These are phyloP conservation scores for Protobothrops flavoviridis DNA, from an alignment of 2,113 vertebrate species.

Conservation along the genomic window DNA sequence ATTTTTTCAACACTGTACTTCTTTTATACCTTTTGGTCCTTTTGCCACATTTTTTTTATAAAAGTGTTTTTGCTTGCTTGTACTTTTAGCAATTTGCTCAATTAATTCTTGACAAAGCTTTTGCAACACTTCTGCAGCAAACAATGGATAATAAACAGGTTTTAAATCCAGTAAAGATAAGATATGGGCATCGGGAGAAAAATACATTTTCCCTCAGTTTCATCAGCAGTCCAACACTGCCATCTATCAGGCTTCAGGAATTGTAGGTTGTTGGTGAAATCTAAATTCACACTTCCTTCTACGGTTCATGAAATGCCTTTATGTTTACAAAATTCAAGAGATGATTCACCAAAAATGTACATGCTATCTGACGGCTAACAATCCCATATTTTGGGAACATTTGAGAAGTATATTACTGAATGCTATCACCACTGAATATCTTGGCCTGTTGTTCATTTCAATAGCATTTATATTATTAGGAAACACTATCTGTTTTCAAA, in stretches of 20 bases:
- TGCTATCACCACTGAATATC: background rate
- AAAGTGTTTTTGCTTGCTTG: slow-evolving; percentile 2
- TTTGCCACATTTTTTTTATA: background rate
- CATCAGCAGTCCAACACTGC: slow-evolving; percentile 66
- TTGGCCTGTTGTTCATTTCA: background rate
- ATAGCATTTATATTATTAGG: background rate
- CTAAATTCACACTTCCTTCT: background rate
- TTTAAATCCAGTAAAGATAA: background rate
- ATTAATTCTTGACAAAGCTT: slow-evolving; percentile 37
- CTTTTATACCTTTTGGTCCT: background rate
- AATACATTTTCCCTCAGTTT: slow-evolving; percentile 12
- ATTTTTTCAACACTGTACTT: background rate
- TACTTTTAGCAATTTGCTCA: slow-evolving; percentile 24
- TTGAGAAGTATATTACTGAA: background rate
- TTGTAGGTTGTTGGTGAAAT: slow-evolving; percentile 32
- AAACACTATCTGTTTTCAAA: background rate
- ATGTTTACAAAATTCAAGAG: background rate
- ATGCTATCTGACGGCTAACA: background rate
- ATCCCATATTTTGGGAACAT: background rate
- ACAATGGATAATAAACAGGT: slow-evolving; percentile 35
- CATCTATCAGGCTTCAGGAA: slow-evolving; percentile 63
- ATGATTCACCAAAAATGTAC: background rate
- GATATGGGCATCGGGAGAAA: background rate
- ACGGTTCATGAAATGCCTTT: slow-evolving; percentile 7
- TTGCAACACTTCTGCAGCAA: slow-evolving; percentile 31